Evolutionary conservation across 2,113 vertebrate species (phyloP).

Genomic region (Nanorana parkeri): DNA sequence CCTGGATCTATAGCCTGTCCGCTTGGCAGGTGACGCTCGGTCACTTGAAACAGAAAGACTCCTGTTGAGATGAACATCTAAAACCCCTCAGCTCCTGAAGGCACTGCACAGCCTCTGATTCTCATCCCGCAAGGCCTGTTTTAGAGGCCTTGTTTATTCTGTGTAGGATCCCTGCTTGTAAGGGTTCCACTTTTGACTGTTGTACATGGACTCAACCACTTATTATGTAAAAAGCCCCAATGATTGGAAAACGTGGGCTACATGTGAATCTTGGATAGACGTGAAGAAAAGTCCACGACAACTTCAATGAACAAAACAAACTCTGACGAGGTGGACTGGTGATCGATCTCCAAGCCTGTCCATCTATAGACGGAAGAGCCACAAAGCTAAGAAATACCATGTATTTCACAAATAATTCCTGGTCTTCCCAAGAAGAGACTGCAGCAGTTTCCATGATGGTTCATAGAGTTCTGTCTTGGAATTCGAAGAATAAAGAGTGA

Average conservation of each 20-base stretch:
- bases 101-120: conserved; percentile 25
- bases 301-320: neutral
- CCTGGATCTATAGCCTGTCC: conserved; percentile 6
- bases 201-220: conserved; percentile 55
- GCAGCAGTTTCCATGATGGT: conserved; percentile 13
- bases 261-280: conserved; percentile 4
- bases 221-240: conserved; percentile 36
- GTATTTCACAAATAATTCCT: conserved; percentile 46
- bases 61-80: neutral
- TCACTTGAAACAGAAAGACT: conserved; percentile 1
- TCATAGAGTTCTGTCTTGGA: neutral
- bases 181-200: conserved; percentile 46
- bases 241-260: conserved; percentile 20
- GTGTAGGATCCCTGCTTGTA: conserved; percentile 44
- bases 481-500: neutral
- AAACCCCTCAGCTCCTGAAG: conserved; percentile 19
- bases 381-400: conserved; percentile 52
- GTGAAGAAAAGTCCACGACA: neutral
- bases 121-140: conserved; percentile 53
- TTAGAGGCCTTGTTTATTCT: conserved; percentile 53
- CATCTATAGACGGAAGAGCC: conserved; percentile 30
- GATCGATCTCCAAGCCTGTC: neutral
- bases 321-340: neutral
- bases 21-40: neutral
- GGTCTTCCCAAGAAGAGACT: conserved; percentile 43